These are phyloP conservation scores for Acanthornis magna DNA, from an alignment of 2,797 vertebrate genomes.

Conservation along the genomic window DNA sequence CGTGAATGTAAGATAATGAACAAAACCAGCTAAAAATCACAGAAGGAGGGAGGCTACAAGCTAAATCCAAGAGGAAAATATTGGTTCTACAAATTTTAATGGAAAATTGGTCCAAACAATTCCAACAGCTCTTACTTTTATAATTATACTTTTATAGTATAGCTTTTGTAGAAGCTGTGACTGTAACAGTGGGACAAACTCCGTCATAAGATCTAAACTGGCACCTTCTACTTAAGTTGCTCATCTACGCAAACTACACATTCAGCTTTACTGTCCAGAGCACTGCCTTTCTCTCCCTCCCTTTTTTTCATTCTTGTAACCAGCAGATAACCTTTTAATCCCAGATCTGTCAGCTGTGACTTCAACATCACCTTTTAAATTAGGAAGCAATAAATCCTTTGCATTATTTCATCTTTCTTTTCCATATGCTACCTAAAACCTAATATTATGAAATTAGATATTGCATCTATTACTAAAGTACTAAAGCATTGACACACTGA, in stretches of 20 bases:
- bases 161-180: not conserved
- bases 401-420: not conserved
- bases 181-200: not conserved
- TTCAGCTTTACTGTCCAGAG: not conserved
- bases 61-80: not conserved
- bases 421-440: not conserved
- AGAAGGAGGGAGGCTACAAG: not conserved
- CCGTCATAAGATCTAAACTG: not conserved
- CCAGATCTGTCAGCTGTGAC: constrained; percentile 25
- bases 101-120: not conserved
- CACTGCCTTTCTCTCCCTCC: accelerated
- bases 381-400: not conserved
- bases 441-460: not conserved
- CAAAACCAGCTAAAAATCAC: not conserved
- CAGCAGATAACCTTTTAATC: constrained; percentile 49
- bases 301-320: not conserved
- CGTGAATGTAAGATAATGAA: not conserved
- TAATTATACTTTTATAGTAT: not conserved
- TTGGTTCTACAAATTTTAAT: not conserved
- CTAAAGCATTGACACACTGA: not conserved
- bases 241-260: not conserved
- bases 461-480: not conserved
- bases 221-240: not conserved
- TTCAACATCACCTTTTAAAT: constrained; percentile 28
- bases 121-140: not conserved